Evolutionary conservation across 2,113 vertebrate species (phyloP).

Genomic region (Callipepla squamata): DNA sequence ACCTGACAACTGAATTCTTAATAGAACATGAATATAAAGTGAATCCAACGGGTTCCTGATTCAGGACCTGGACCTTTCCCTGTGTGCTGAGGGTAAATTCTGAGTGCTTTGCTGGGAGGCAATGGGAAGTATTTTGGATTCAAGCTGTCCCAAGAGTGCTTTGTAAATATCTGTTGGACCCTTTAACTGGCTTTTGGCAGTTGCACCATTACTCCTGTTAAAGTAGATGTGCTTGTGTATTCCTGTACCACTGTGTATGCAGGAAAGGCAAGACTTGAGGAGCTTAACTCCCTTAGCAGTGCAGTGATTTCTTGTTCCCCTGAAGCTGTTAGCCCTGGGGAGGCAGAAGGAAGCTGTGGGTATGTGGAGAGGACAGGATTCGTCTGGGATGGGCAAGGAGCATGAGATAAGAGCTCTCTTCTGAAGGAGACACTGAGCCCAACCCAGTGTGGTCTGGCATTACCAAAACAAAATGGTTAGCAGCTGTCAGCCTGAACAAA

Average conservation of each 20-base stretch:
- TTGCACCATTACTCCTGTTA: too few species aligned
- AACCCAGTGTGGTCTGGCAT: neutral
- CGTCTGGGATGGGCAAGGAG: neutral
- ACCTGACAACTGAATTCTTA: fast-evolving
- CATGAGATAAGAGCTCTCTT: neutral
- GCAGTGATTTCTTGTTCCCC: neutral
- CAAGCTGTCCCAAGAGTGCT: neutral
- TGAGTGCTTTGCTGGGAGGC: neutral
- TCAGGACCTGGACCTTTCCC: neutral
- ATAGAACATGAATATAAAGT: neutral
- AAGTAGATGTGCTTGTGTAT: neutral
- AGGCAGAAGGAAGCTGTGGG: neutral
- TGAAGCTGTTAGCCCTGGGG: neutral
- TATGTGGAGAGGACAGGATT: fast-evolving
- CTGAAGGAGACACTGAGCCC: neutral
- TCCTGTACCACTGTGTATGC: neutral
- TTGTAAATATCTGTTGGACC: neutral
- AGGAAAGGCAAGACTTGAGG: neutral
- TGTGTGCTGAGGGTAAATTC: neutral
- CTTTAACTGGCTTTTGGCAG: neutral
- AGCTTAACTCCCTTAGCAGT: neutral
- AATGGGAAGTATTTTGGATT: neutral
- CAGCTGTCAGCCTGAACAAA: neutral
- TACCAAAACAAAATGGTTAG: neutral
- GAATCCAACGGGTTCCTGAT: neutral